Percentiles rank a stretch among this genome's conserved stretches.
Evolutionary conservation across 2,888 invertebrate genomes (phyloP).

Genomic region (Pegoplata infirma): DNA sequence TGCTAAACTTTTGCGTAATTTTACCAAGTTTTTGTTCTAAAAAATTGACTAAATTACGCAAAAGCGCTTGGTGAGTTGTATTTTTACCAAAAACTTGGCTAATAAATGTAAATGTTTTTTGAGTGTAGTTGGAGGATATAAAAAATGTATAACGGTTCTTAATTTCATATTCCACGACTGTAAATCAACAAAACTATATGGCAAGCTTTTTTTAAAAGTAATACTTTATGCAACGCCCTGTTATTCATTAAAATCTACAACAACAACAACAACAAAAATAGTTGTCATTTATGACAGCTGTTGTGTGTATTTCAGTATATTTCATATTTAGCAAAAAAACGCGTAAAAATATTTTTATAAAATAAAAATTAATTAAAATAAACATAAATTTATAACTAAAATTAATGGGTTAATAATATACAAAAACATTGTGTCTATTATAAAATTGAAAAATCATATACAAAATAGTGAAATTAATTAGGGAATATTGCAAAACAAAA

Average conservation of each 20-base stretch:
- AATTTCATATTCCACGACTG: background rate
- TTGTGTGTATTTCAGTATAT: constrained; percentile 32
- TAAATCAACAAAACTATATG: background rate
- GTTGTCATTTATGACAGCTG: constrained; percentile 51
- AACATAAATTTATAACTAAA: constrained; percentile 33
- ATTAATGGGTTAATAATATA: constrained; percentile 6
- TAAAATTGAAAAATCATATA: background rate
- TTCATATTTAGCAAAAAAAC: constrained; percentile 49
- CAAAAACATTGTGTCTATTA: constrained; percentile 1
- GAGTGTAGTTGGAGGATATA: no score
- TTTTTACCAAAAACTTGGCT: no score
- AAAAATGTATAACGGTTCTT: no score
- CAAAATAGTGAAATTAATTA: constrained; percentile 21
- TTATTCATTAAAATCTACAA: constrained; percentile 23
- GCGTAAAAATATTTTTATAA: constrained; percentile 47
- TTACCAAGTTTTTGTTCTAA: no score
- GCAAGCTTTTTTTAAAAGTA: no score
- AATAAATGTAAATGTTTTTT: no score
- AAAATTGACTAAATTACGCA: no score
- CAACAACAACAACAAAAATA: no score
- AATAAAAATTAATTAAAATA: constrained; percentile 38
- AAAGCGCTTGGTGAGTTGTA: no score
- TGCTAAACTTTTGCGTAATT: no score
- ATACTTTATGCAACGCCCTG: constrained; percentile 4
- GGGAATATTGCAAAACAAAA: constrained; percentile 32